A percentile compares a stretch with the other conserved stretches of the same genome.
phyloP scores from a whole-genome alignment of 2,797 vertebrate species.

The Diglossa cyanea region DNA sequence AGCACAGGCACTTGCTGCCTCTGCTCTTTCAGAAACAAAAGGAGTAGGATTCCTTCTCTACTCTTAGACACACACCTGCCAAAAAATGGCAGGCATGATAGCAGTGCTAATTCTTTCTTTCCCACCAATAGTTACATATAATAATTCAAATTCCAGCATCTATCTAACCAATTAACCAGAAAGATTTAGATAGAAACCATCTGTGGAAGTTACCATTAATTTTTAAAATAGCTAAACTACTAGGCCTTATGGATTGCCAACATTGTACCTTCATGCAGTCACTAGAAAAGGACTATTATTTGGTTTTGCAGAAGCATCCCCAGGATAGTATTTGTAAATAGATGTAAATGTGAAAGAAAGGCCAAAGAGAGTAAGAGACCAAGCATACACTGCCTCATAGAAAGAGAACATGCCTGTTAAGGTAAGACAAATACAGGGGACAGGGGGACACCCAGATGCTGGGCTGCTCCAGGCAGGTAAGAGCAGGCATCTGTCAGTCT shows the following conservation, averaged over 20 bases:
- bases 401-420: neutral
- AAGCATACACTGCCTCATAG: neutral
- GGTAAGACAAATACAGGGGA: neutral
- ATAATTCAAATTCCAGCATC: neutral
- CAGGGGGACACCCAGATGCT: rapidly evolving
- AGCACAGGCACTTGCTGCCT: neutral
- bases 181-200: neutral
- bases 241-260: neutral
- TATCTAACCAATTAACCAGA: neutral
- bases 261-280: neutral
- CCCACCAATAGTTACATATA: neutral
- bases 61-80: neutral
- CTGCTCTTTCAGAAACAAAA: neutral
- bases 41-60: neutral
- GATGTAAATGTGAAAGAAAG: neutral
- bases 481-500: slow-evolving; percentile 33
- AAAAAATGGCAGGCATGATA: neutral
- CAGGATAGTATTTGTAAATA: neutral
- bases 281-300: neutral
- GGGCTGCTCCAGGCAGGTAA: slow-evolving; percentile 17
- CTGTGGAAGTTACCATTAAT: neutral
- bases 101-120: neutral
- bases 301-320: neutral
- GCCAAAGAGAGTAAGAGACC: neutral
- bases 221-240: slow-evolving; percentile 4